Base-by-base conservation (phyloP, 2,113 vertebrate species). In the Rafetus swinhoei region DNA sequence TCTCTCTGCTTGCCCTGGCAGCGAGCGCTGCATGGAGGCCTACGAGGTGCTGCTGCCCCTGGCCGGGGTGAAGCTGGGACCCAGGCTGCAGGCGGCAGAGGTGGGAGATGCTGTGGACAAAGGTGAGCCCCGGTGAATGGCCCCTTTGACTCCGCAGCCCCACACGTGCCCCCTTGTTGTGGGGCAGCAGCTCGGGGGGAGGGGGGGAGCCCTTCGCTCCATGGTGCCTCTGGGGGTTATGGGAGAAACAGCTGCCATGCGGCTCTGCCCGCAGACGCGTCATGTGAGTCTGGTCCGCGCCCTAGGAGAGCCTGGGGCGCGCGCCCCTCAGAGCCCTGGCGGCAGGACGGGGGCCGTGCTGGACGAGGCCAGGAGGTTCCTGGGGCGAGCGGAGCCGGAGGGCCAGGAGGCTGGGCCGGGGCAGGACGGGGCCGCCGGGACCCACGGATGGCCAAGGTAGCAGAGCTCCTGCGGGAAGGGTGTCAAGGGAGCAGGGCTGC, bases 11-110 rank as follows among this genome's bases (percentile, higher is more conserved):
- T 1, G 22, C 79, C 91, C 93, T 96, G 50, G 86, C 98, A 99
- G 99, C 4, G 98, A 99, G 93, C 97, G 97, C 90, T 99, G 98
- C 65, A 98, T 98, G 81, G 98, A 98, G n/a, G 98, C 98, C 11
- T 99, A 98, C 2, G 82, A 97, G 3, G 96, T 97, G 35, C 97
- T 99, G 54, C 97, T 99, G 39, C 96, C 97, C 2, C 97, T 99
- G 88, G 81, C 93, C 39, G 94, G 97, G 15, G 92, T 87, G 10
- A 95, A 95, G 94, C 95, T 81, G 54, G 95, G 93, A 55, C 96
- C 96, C 85, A 84, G 86, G 86, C 79, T 83, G 24, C 79, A 59
- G 87, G 77, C 98, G 97, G 96, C 82, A 4, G 24, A 59, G 81
- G 90, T 80, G 21, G 82, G 85, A 52, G 85, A 57, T 0, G 12